Percentiles rank a stretch among this genome's conserved stretches.
Conservation (phyloP, 2,797 vertebrate genomes). For the Sebastes umbrosus region DNA sequence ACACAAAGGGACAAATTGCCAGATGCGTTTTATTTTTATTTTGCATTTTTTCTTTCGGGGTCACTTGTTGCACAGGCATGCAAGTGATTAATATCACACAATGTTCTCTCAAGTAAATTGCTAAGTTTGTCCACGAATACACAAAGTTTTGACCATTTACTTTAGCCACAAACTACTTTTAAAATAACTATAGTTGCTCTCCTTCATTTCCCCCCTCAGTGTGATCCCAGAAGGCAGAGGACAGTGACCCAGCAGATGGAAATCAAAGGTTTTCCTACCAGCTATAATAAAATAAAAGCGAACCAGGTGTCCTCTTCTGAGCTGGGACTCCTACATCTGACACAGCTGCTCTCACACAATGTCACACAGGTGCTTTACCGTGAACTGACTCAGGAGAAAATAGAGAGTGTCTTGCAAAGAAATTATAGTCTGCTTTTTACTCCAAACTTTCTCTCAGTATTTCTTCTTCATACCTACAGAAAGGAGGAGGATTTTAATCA, state of each 20-base stretch:
- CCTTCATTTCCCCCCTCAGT: neutral
- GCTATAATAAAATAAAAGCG: neutral
- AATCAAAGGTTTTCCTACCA: conserved; percentile 1
- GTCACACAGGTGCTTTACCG: neutral
- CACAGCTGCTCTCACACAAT: neutral
- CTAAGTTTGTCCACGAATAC: neutral
- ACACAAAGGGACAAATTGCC: no score
- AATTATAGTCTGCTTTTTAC: neutral
- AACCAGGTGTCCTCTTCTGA: conserved; percentile 8
- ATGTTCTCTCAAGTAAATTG: neutral
- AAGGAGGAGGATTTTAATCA: neutral
- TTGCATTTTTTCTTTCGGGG: no score
- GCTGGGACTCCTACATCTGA: neutral
- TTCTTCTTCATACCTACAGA: no score
- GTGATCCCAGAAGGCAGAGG: neutral
- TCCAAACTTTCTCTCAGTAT: neutral
- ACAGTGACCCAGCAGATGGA: neutral
- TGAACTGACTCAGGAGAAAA: neutral
- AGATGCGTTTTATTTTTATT: accelerated
- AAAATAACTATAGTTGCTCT: neutral
- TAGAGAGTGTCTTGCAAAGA: neutral
- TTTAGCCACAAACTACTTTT: neutral
- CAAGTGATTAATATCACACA: neutral
- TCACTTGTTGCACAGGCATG: neutral
- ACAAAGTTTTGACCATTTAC: neutral